Evolutionary conservation across 2,888 invertebrate species (phyloP).

Genomic region (Catonia carolina): DNA sequence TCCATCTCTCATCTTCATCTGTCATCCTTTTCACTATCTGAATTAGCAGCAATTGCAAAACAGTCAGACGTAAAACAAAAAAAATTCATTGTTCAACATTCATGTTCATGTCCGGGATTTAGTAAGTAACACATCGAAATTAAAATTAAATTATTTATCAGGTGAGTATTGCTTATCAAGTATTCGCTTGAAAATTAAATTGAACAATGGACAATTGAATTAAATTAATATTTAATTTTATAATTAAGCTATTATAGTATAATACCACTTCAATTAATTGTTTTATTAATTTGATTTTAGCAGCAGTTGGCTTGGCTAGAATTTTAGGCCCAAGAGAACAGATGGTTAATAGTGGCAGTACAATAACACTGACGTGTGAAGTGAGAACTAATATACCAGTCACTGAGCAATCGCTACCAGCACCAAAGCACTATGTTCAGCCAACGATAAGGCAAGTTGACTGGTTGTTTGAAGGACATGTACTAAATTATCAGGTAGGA

Average conservation of each 20-base stretch:
- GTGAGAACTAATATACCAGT: slow-evolving; percentile 42
- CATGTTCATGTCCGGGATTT: no score
- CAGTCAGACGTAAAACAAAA: no score
- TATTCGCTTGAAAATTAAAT: no score
- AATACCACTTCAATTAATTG: background rate
- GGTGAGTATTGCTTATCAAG: no score
- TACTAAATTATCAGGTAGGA: slow-evolving; percentile 50
- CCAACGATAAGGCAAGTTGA: slow-evolving; percentile 45
- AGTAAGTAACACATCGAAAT: no score
- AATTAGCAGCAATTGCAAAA: no score
- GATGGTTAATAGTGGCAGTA: slow-evolving; percentile 49
- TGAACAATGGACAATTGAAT: no score
- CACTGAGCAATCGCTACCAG: background rate
- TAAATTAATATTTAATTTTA: background rate
- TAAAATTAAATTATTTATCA: no score
- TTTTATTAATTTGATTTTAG: no score
- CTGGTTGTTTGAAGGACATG: slow-evolving; percentile 52
- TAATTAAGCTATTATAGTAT: background rate
- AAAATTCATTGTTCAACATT: no score
- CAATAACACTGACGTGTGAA: slow-evolving; percentile 51
- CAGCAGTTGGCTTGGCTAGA: slow-evolving; percentile 39
- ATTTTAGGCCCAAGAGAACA: slow-evolving; percentile 52
- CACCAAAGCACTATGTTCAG: slow-evolving; percentile 27
- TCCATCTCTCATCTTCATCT: no score
- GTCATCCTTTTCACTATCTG: no score